Base-by-base conservation (phyloP, 1,140 invertebrate species). In the Amyelois transitella region DNA sequence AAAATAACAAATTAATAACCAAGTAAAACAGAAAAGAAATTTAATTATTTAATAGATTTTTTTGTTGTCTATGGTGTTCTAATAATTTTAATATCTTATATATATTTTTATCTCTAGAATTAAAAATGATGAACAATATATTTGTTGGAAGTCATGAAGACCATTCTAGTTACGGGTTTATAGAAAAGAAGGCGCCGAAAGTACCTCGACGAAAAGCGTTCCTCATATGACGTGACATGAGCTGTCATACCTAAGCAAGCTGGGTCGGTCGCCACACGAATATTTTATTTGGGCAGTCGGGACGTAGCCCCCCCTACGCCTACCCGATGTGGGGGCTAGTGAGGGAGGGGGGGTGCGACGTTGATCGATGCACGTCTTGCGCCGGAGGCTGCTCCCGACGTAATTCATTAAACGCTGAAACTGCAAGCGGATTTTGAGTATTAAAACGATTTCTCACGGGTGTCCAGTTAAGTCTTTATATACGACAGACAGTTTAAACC, bases 331-430 rank as follows among this genome's bases (percentile, higher is more conserved):
- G 60, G 66, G 61, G 59, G 44, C 5, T 32, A 32, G 47, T 57
- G 63, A 64, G 63, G 56, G 66, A 59, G 60, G 55, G 61, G 69
- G 52, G 53, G 58, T 49, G 60, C 74, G 83, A 86, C 83, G 78
- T 85, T 87, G 84, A 87, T 87, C 84, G 84, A 87, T 87, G 84
- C 80, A 81, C 80, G 80, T 87, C 84, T 87, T 87, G 84, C 84
- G 84, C 84, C 80, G 77, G 84, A 87, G 84, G 84, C 84, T 87
- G 84, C 81, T 77, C 75, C 81, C 81, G 77, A 84, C 80, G 84
- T 87, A 87, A 87, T 87, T 87, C 84, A 87, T 87, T 87, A 85
- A 87, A 86, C 77, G 81, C 72, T 84, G 76, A 86, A 86, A 83
- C 81, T 86, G 77, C 80, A 82, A 77, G 75, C 80, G 83, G 83